Conservation (phyloP, 2,888 invertebrate species). For the Anoplius nigerrimus region DNA sequence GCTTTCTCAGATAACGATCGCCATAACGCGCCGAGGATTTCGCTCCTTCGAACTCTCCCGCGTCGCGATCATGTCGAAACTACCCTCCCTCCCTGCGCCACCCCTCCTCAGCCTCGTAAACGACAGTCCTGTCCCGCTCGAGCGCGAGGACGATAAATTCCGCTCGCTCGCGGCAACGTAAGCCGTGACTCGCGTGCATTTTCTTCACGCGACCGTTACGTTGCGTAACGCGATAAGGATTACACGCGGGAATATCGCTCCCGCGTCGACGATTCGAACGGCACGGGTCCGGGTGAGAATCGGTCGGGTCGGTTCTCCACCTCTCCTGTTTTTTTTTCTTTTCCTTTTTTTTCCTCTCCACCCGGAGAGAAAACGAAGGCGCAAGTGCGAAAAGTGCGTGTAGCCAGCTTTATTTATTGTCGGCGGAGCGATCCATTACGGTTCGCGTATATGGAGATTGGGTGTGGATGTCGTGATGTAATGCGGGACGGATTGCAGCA, state of each 20-base stretch:
- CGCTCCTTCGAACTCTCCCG: too few relatives aligned
- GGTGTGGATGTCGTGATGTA: slow-evolving; percentile 55
- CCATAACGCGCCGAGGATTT: too few relatives aligned
- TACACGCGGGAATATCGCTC: background rate
- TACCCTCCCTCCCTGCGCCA: background rate
- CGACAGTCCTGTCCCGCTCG: background rate
- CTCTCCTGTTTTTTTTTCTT: background rate
- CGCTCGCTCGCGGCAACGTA: background rate
- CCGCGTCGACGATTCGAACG: background rate
- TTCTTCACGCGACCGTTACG: background rate
- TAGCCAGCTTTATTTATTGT: slow-evolving; percentile 9
- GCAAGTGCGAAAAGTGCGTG: slow-evolving; percentile 13
- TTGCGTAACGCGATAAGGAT: slow-evolving; percentile 7
- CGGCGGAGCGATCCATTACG: slow-evolving; percentile 27
- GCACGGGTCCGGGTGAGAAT: too few relatives aligned
- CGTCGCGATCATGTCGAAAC: background rate
- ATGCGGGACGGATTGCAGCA: slow-evolving; percentile 38
- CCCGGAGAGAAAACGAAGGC: background rate
- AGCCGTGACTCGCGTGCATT: background rate
- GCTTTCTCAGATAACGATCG: too few relatives aligned
- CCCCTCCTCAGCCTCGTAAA: too few relatives aligned
- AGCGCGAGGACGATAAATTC: background rate
- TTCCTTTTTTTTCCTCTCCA: too few relatives aligned
- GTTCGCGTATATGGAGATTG: slow-evolving; percentile 43
- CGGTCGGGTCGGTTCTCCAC: background rate